Evolutionary conservation across 2,888 invertebrate species (phyloP).

Genomic region (Capitulum mitella): DNA sequence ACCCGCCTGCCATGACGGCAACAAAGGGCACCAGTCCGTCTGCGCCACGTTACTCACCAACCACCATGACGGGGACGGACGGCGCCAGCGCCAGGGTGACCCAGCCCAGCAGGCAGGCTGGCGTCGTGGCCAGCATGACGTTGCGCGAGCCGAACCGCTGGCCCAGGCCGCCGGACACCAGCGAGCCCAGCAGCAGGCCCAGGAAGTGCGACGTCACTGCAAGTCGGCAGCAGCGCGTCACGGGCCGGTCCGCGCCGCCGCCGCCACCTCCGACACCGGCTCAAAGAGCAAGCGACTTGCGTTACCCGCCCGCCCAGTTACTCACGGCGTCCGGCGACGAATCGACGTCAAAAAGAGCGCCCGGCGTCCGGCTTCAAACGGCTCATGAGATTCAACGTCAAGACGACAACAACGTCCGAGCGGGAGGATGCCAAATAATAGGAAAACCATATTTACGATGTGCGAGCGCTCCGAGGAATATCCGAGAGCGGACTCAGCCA

Average conservation of each 20-base stretch:
- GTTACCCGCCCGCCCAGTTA: background rate
- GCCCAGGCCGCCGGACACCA: conserved; percentile 30
- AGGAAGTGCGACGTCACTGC: background rate
- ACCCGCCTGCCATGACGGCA: too few species aligned
- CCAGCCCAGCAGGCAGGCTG: conserved; percentile 30
- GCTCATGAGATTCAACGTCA: background rate
- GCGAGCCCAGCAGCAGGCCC: conserved; percentile 28
- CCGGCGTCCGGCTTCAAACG: background rate
- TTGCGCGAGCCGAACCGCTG: conserved; percentile 31
- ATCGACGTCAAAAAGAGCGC: background rate
- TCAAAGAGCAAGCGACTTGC: background rate
- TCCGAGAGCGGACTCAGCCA: conserved; percentile 2
- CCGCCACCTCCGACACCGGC: background rate
- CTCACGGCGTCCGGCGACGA: conserved; percentile 2
- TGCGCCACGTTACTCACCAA: conserved; percentile 28
- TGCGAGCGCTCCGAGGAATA: background rate
- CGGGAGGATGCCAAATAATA: background rate
- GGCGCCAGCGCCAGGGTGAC: conserved; percentile 31
- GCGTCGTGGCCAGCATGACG: conserved; percentile 29
- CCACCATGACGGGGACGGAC: conserved; percentile 22
- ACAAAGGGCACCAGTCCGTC: too few species aligned
- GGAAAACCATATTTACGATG: conserved; percentile 10
- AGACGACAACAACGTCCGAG: background rate
- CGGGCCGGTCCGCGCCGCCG: background rate
- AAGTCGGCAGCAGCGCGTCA: background rate